Base-by-base conservation (phyloP, 2,888 invertebrate species). In the Pandemis corylana region DNA sequence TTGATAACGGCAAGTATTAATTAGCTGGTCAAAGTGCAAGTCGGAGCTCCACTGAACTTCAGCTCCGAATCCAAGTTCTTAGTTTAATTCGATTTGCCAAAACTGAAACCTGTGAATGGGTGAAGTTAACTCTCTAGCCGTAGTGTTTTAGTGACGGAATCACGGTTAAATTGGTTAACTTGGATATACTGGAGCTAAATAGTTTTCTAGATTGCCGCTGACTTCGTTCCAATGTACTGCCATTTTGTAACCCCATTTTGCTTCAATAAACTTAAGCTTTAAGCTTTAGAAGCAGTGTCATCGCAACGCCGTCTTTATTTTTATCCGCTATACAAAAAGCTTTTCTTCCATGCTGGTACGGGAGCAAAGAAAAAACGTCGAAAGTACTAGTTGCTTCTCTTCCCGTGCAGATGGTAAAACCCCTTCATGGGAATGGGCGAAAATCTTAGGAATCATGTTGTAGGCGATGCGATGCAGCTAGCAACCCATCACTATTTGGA, bases 61-160 rank as follows among this genome's bases (percentile, higher is more conserved):
- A 53, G 59, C 59, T 63, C 36, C 72, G 7, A 68, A 36, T 62
- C 51, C 62, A 41, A 51, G 63, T 51, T 56, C 56, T 46, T 53
- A 63, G 61, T 72, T 71, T 66, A 71, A 72, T 67, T 72, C 44
- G 53, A 68, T 68, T 73, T 68, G 36, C 64, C 42, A 51, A 62
- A 61, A 68, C 59, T 44, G 56, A 56, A 63, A 62, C 42, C 63
- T 53, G 61, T 42, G 61, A 62, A 68, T 15, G 51, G 62, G 9
- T 36, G 36, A 63, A 63, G 63, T 53, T 63, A 9, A 20, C 9
- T 44, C n/a, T 51, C 53, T 44, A n/a, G 46, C 44, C 44, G 64
- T 49, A 64, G 13, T 53, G 63, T 64, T 71, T 56, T 64, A 51
- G 53, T 46, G 49, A 5, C 9, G 41, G n/a, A 56, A 20, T 68